Base-by-base conservation (phyloP, 1,140 invertebrate genomes). In the Drosophila triauraria region DNA sequence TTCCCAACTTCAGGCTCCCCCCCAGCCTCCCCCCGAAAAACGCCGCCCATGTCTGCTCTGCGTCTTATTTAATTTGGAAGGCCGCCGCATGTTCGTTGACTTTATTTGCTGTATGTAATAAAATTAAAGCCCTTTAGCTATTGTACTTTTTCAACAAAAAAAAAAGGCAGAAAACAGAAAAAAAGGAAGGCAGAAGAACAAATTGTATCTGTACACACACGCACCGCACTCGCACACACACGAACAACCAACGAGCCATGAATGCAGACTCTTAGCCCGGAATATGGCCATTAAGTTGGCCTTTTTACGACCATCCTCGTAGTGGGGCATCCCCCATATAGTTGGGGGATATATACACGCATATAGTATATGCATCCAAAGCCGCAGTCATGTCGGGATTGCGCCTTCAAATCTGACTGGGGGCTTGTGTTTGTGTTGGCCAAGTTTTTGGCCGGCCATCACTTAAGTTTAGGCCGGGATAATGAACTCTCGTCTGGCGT, bases 41-140 rank as follows among this genome's bases (percentile, higher is more conserved):
- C 20, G 50, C 27, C 50, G 54, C 17, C 48, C 32, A 48, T 43
- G 53, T 80, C 51, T 71, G 85, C 76, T 65, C 56, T 71, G 85
- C 76, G 56, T 81, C 80, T 88, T 90, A 90, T 88, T 88, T 90
- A 88, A 90, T 88, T 90, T 88, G 78, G 65, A 65, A 62, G 74
- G 48, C 78, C 78, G 78, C 75, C 82, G 78, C 81, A 76, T 90
- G 85, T 90, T 82, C 81, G 85, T 91, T 85, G 85, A 90, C 82
- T 90, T 90, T 90, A 90, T 90, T 90, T 90, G 85, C 76, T 87
- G 82, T 90, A 77, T 90, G 85, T 90, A 90, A 90, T 90, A 90
- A 90, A 90, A 90, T 90, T 90, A 90, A 90, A 90, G 85, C 85
- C 85, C 85, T 90, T 90, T 90, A 90, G 85, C 85, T 88, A 87